Evolutionary conservation across 2,113 vertebrate species (phyloP).

Genomic region (Cranoglanis bouderius): DNA sequence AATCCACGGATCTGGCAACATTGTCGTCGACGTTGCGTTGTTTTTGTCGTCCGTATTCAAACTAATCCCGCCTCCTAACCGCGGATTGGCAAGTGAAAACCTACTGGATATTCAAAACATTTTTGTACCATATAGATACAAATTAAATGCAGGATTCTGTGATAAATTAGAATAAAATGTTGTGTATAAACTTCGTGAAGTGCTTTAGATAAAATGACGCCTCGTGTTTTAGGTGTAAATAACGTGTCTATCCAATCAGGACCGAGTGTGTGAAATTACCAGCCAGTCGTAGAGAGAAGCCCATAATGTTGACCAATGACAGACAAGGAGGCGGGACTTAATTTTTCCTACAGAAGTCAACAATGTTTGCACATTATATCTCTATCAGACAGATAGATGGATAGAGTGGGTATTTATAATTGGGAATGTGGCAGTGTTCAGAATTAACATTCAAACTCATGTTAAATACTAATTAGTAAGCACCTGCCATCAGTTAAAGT

Average conservation of each 20-base stretch:
- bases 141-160: neutral
- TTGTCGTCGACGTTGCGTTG: neutral
- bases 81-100: neutral
- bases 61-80: neutral
- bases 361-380: neutral
- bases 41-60: neutral
- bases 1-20: neutral
- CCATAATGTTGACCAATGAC: neutral
- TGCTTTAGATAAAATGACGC: neutral
- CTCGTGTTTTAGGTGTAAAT: neutral
- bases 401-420: no score
- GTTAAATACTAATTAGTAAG: no score
- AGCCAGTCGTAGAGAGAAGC: neutral
- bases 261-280: neutral
- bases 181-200: neutral
- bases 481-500: no score
- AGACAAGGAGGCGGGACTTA: neutral
- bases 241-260: neutral
- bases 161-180: neutral
- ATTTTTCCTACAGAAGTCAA: neutral
- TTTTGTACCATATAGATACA: neutral
- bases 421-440: no score
- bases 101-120: neutral
- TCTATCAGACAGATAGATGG: no score
- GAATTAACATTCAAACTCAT: no score